These are phyloP conservation scores for Odontophorus gujanensis DNA, from an alignment of 2,113 vertebrate genomes.

Conservation along the genomic window DNA sequence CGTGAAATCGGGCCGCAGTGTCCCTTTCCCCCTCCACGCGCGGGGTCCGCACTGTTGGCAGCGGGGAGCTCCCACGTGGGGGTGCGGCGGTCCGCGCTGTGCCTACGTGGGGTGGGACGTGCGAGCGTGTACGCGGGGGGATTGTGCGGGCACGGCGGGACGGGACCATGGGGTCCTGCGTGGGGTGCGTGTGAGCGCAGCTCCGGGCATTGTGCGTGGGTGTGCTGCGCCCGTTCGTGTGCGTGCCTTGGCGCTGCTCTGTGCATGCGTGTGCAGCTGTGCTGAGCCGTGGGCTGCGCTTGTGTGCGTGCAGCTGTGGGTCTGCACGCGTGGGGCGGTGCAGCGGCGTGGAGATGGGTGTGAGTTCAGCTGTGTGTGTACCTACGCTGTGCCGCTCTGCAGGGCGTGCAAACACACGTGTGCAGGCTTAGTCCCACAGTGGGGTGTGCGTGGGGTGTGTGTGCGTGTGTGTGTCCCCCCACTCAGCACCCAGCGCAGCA, in stretches of 20 bases:
- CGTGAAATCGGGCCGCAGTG: accelerated
- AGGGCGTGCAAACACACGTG: accelerated
- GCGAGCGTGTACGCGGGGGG: not conserved
- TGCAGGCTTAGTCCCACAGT: too few species aligned
- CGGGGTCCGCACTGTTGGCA: not conserved
- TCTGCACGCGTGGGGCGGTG: not conserved
- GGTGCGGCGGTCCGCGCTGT: too few species aligned
- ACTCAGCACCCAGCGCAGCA: not conserved
- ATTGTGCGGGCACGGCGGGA: not conserved
- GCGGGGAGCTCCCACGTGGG: not conserved
- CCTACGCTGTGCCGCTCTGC: accelerated
- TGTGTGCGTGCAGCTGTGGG: not conserved
- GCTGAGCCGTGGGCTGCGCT: not conserved
- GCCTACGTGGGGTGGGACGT: not conserved
- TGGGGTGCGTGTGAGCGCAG: not conserved
- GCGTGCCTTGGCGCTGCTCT: not conserved
- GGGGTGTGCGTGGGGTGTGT: too few species aligned
- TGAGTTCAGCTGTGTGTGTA: not conserved
- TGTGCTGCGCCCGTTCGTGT: not conserved
- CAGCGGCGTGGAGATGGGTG: not conserved
- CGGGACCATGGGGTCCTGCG: not conserved
- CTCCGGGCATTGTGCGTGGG: too few species aligned
- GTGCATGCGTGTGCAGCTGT: not conserved
- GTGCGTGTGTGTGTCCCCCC: not conserved
- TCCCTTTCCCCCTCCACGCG: not conserved